These are phyloP conservation scores for Acanthiza pusilla DNA, from an alignment of 2,797 vertebrate species.

Conservation along the genomic window DNA sequence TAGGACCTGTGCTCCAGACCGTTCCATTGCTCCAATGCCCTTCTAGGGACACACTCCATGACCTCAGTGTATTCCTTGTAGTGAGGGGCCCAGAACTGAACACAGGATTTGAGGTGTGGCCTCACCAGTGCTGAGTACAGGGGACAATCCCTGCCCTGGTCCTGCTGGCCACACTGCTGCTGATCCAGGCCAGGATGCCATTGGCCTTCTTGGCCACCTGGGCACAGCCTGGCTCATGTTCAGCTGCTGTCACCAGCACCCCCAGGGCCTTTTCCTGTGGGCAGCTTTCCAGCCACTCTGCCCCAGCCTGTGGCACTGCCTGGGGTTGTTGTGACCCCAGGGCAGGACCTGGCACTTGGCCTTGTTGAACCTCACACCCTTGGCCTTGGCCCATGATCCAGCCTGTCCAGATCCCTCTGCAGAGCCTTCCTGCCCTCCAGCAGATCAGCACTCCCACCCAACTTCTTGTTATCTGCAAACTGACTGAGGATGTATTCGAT, in stretches of 20 bases:
- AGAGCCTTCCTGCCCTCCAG: not conserved
- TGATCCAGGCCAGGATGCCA: not conserved
- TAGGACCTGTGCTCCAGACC: not conserved
- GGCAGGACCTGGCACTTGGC: rapidly evolving
- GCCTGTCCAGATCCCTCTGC: not conserved
- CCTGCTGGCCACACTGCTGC: not conserved
- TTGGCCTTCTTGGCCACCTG: not conserved
- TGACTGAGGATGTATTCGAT: not conserved
- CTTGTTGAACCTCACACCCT: not conserved
- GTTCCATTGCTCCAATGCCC: not conserved
- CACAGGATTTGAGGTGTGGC: not conserved
- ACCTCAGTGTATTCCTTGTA: not conserved
- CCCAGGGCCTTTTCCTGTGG: not conserved
- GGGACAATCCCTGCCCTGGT: not conserved
- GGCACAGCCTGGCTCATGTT: not conserved
- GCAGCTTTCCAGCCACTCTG: not conserved
- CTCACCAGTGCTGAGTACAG: rapidly evolving
- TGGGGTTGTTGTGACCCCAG: not conserved
- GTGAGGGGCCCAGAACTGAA: too few relatives aligned
- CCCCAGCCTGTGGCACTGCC: not conserved
- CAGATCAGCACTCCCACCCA: not conserved
- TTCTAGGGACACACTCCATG: not conserved
- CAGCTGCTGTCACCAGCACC: not conserved
- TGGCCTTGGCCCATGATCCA: not conserved
- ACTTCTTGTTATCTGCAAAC: not conserved